Evolutionary conservation across 92 coral and sea anemone genomes (phyloP).

Genomic region (Virgularia gustaviana): DNA sequence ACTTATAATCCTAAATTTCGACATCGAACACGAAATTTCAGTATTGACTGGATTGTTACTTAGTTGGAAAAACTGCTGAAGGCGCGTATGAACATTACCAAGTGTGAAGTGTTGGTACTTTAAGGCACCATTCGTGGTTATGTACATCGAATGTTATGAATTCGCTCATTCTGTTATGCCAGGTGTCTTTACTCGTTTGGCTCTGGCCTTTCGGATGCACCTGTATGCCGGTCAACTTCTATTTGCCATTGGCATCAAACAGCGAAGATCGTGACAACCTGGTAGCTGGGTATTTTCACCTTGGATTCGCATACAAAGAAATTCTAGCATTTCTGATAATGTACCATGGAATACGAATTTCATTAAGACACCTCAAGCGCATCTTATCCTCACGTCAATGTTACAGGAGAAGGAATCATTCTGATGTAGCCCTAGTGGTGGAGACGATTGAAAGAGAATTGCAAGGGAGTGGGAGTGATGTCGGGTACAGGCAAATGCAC

Average conservation of each 20-base stretch:
- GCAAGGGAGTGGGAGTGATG: slow-evolving; percentile 41
- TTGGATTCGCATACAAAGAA: slow-evolving; percentile 1
- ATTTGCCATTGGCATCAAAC: not conserved
- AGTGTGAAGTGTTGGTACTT: too few relatives aligned
- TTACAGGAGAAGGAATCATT: slow-evolving; percentile 6
- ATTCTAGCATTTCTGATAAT: not conserved
- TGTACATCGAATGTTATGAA: not conserved
- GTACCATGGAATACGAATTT: not conserved
- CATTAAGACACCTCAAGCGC: not conserved
- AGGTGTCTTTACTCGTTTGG: not conserved
- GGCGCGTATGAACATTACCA: too few relatives aligned
- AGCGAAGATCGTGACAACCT: not conserved
- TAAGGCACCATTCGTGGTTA: not conserved
- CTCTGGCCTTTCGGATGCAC: not conserved
- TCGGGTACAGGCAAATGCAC: slow-evolving; percentile 27
- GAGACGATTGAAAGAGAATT: slow-evolving; percentile 25
- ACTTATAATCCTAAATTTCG: too few relatives aligned
- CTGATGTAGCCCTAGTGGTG: slow-evolving; percentile 3
- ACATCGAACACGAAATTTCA: too few relatives aligned
- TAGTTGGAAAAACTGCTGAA: too few relatives aligned
- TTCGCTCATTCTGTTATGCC: not conserved
- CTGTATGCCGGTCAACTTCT: not conserved
- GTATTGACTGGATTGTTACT: too few relatives aligned
- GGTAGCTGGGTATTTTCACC: not conserved
- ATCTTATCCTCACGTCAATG: not conserved